phyloP scores from a whole-genome alignment of 2,888 invertebrate species.

The Junonia oenone region DNA sequence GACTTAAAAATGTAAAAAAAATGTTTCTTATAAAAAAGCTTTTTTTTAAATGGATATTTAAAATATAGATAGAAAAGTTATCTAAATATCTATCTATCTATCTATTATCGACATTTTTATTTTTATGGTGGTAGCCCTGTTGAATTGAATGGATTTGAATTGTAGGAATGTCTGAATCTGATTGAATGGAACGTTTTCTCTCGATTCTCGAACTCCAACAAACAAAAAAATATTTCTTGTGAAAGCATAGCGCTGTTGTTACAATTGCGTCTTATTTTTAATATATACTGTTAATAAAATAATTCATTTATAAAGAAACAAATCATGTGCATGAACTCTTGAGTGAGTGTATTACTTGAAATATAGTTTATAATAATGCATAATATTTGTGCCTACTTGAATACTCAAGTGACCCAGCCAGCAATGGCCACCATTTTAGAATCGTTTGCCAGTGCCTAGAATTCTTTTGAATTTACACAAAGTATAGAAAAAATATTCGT shows the following conservation, averaged over 20 bases:
- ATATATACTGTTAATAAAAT: slow-evolving; percentile 30
- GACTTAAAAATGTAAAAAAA: too few species aligned
- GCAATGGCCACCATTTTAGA: slow-evolving; percentile 79
- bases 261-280: slow-evolving; percentile 62
- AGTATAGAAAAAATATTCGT: slow-evolving; percentile 1
- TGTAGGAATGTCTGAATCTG: slow-evolving; percentile 11
- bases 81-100: too few species aligned
- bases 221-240: slow-evolving; percentile 61
- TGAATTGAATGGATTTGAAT: slow-evolving; percentile 3
- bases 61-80: too few species aligned
- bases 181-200: slow-evolving; percentile 20
- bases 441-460: slow-evolving; percentile 54
- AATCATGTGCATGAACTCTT: slow-evolving; percentile 76
- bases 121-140: slow-evolving; percentile 4
- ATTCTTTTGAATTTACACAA: slow-evolving; percentile 41
- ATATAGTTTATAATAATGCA: slow-evolving; percentile 37
- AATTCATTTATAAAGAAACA: slow-evolving; percentile 42
- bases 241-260: slow-evolving; percentile 65
- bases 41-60: too few species aligned
- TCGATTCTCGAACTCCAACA: slow-evolving; percentile 27
- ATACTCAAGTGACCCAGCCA: slow-evolving; percentile 62
- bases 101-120: neutral
- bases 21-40: too few species aligned
- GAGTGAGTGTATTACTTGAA: slow-evolving; percentile 62
- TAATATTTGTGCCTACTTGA: slow-evolving; percentile 41